Conservation (phyloP, 1,140 invertebrate genomes). For the Teleopsis dalmanni region DNA sequence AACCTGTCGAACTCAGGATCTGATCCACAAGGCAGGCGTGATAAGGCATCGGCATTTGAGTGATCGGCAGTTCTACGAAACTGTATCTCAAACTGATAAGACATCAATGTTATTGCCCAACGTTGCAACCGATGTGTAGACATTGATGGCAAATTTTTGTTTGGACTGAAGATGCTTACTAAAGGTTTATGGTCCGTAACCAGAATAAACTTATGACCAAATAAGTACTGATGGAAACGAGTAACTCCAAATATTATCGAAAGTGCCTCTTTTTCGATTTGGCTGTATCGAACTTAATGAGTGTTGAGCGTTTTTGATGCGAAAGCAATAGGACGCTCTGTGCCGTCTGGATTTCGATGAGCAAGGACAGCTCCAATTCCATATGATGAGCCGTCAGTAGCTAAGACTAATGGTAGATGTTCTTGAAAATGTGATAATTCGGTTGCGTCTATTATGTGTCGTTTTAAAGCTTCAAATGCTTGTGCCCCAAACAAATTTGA, state of each 20-base stretch:
- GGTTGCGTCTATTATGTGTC: not conserved
- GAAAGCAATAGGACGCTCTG: constrained; percentile 24
- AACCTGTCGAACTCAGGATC: constrained; percentile 7
- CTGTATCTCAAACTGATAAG: not conserved
- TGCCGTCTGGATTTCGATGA: constrained; percentile 38
- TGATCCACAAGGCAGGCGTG: not conserved
- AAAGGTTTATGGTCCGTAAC: constrained; percentile 3
- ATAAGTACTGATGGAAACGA: constrained; percentile 6
- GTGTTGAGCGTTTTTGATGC: constrained; percentile 27
- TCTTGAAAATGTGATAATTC: not conserved
- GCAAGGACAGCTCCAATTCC: constrained; percentile 47
- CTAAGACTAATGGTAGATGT: not conserved
- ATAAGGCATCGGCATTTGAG: not conserved
- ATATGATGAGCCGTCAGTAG: not conserved
- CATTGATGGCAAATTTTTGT: not conserved
- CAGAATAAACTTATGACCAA: not conserved
- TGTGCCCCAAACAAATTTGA: not conserved
- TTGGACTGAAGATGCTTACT: not conserved
- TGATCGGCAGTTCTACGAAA: not conserved
- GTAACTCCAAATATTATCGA: not conserved
- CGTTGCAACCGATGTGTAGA: not conserved
- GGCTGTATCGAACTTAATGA: not conserved
- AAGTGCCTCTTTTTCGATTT: not conserved
- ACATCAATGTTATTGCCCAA: not conserved
- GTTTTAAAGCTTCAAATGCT: not conserved